These are phyloP conservation scores for Herpetotheres cachinnans DNA, from an alignment of 2,113 vertebrate genomes.

Conservation along the genomic window DNA sequence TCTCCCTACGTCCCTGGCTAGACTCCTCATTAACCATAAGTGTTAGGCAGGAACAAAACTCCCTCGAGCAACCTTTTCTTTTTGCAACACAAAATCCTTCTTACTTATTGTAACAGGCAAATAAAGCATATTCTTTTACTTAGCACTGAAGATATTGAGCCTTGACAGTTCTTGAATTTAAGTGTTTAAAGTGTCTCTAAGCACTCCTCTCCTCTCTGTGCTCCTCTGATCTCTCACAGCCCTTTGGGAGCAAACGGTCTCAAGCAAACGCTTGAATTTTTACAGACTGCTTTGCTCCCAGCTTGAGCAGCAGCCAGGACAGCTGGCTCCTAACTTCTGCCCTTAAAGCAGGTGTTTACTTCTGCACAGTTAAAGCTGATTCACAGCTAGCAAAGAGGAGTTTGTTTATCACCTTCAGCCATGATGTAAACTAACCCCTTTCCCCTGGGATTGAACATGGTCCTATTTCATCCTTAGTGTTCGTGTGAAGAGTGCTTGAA, in stretches of 20 bases:
- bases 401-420: background rate
- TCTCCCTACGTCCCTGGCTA: background rate
- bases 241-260: background rate
- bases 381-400: background rate
- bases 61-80: background rate
- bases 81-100: background rate
- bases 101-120: background rate
- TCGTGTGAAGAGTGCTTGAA: background rate
- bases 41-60: background rate
- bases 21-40: background rate
- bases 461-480: background rate
- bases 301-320: conserved; percentile 10
- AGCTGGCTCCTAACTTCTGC: background rate
- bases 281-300: background rate
- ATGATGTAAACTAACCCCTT: background rate
- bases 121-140: background rate
- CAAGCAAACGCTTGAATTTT: background rate
- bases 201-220: background rate
- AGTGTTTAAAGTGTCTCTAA: background rate
- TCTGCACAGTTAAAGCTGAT: background rate
- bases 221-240: background rate
- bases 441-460: background rate
- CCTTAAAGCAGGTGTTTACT: background rate
- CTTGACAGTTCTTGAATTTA: background rate
- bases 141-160: background rate